Conservation (phyloP, 2,113 vertebrate genomes). For the Carollia perspicillata region DNA sequence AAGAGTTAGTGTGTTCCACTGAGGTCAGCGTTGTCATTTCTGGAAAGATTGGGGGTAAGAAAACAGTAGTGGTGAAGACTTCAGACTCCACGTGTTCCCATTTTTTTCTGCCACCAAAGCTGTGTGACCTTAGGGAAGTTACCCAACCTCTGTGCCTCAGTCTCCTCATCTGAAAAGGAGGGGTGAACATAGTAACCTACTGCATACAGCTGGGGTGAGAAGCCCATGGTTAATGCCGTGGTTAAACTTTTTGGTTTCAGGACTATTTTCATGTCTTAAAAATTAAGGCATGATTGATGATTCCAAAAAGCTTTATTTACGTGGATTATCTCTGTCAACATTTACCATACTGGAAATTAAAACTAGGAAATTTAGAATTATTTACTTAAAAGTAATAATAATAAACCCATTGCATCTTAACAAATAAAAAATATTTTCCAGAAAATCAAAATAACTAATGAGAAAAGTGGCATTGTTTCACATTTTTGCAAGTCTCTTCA, state of each 20-base stretch:
- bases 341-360: neutral
- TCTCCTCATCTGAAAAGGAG: neutral
- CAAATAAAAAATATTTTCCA: neutral
- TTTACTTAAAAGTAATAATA: conserved; percentile 12
- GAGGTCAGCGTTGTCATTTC: conserved; percentile 4
- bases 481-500: neutral
- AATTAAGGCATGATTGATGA: neutral
- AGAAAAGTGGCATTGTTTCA: neutral
- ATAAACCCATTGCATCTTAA: neutral
- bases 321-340: neutral
- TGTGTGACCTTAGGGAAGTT: neutral
- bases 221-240: neutral
- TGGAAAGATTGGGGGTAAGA: neutral
- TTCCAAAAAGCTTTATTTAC: neutral
- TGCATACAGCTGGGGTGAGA: neutral
- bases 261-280: neutral
- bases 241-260: neutral
- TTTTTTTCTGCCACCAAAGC: neutral
- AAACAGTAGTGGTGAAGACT: neutral
- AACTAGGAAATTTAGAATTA: neutral
- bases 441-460: neutral
- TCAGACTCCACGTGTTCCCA: neutral
- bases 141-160: neutral
- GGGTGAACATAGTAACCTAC: neutral
- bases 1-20: neutral